phyloP scores from a whole-genome alignment of 1,140 invertebrate genomes.

The Cotesia glomerata region DNA sequence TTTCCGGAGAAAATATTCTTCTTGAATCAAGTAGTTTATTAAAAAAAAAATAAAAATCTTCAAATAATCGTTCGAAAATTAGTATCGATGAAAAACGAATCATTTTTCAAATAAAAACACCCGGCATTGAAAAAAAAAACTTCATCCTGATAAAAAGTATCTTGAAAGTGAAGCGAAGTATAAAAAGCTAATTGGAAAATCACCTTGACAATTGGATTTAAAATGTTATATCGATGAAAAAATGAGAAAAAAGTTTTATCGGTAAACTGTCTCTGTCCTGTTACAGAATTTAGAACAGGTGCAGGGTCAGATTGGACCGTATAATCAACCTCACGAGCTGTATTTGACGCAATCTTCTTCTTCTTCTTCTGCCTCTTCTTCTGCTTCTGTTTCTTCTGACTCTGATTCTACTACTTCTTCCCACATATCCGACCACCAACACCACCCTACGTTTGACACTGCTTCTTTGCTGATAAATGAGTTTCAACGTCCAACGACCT shows the following conservation, averaged over 20 bases:
- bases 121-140: too few relatives aligned
- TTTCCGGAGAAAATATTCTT: too few relatives aligned
- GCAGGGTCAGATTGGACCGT: slow-evolving; percentile 46
- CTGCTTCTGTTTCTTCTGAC: slow-evolving; percentile 31
- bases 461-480: slow-evolving; percentile 43
- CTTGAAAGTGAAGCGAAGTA: too few relatives aligned
- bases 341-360: slow-evolving; percentile 28
- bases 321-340: slow-evolving; percentile 40
- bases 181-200: too few relatives aligned
- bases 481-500: slow-evolving; percentile 55
- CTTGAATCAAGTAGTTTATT: too few relatives aligned
- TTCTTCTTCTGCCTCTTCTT: slow-evolving; percentile 36
- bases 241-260: not conserved
- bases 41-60: too few relatives aligned
- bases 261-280: slow-evolving; percentile 58
- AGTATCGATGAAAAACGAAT: too few relatives aligned
- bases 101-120: too few relatives aligned
- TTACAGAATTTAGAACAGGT: slow-evolving; percentile 63
- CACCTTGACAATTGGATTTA: too few relatives aligned
- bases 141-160: too few relatives aligned
- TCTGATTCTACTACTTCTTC: slow-evolving; percentile 22
- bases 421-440: slow-evolving; percentile 11
- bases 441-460: not conserved
- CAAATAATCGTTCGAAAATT: too few relatives aligned
- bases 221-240: not conserved